A percentile compares a stretch with the other conserved stretches of the same genome.
Conservation (phyloP, 2,888 invertebrate species). For the Cryptophagus acutangulus region DNA sequence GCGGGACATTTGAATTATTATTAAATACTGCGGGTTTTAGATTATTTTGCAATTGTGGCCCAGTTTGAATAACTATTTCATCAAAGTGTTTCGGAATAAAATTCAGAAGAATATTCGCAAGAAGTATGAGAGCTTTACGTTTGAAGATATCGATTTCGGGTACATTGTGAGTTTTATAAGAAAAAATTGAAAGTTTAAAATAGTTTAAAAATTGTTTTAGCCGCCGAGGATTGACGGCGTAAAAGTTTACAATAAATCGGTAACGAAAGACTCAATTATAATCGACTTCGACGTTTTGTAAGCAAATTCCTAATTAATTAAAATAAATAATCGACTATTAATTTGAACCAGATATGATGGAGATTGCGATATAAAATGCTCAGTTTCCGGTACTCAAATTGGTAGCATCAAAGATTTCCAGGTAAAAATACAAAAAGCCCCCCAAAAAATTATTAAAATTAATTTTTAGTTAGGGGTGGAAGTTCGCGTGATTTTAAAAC, state of each 20-base stretch:
- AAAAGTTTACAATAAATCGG: constrained; percentile 89
- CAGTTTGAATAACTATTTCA: constrained; percentile 31
- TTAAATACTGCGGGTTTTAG: constrained; percentile 21
- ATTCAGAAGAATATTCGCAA: constrained; percentile 36
- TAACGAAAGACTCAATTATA: constrained; percentile 86
- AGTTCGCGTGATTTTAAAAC: constrained; percentile 79
- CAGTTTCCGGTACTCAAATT: constrained; percentile 68
- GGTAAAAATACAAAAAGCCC: constrained; percentile 43
- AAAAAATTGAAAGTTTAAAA: neutral
- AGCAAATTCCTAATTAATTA: constrained; percentile 48
- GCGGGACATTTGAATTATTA: constrained; percentile 5
- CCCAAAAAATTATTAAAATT: neutral
- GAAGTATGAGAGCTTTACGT: constrained; percentile 36
- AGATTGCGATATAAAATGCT: constrained; percentile 90
- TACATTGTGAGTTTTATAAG: constrained; percentile 24
- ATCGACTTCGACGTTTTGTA: constrained; percentile 91
- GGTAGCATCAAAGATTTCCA: constrained; percentile 77
- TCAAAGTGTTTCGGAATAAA: constrained; percentile 33
- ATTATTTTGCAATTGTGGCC: constrained; percentile 38
- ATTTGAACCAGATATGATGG: constrained; percentile 75
- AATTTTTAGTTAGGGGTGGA: constrained; percentile 33
- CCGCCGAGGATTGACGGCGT: constrained; percentile 89
- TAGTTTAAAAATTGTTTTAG: too few species aligned
- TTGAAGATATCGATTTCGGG: constrained; percentile 39
- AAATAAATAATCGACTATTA: neutral